Conservation (phyloP, 2,888 invertebrate genomes). For the Laspeyria flexula region DNA sequence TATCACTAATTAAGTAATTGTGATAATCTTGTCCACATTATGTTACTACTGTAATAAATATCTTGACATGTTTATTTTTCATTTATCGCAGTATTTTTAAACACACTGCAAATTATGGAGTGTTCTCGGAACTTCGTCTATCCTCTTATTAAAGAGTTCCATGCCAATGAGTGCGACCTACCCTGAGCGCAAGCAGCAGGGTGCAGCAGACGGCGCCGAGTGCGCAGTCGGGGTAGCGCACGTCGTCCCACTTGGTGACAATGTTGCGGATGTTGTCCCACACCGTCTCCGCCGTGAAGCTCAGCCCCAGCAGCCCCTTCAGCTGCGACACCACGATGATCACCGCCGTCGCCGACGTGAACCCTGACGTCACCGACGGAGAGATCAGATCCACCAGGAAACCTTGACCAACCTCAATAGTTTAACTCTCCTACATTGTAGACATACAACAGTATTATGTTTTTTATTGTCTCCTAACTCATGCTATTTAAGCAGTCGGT, state of each 20-base stretch:
- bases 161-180: constrained; percentile 75
- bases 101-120: background rate
- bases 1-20: background rate
- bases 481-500: too few relatives aligned
- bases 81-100: background rate
- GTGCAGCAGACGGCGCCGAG: constrained; percentile 89
- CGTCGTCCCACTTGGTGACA: constrained; percentile 74
- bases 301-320: constrained; percentile 90
- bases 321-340: constrained; percentile 92
- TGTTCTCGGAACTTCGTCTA: too few relatives aligned
- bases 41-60: background rate
- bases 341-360: constrained; percentile 93
- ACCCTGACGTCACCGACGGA: constrained; percentile 92
- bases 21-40: background rate
- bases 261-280: constrained; percentile 85
- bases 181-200: constrained; percentile 88
- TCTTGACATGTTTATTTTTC: background rate
- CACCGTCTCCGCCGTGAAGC: constrained; percentile 89
- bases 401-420: constrained; percentile 87
- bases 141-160: too few relatives aligned
- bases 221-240: constrained; percentile 87
- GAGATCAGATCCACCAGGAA: constrained; percentile 95
- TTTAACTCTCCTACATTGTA: too few relatives aligned
- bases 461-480: too few relatives aligned
- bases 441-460: too few relatives aligned